Conservation (phyloP, 2,113 vertebrate genomes). For the Psittacara wagleri region DNA sequence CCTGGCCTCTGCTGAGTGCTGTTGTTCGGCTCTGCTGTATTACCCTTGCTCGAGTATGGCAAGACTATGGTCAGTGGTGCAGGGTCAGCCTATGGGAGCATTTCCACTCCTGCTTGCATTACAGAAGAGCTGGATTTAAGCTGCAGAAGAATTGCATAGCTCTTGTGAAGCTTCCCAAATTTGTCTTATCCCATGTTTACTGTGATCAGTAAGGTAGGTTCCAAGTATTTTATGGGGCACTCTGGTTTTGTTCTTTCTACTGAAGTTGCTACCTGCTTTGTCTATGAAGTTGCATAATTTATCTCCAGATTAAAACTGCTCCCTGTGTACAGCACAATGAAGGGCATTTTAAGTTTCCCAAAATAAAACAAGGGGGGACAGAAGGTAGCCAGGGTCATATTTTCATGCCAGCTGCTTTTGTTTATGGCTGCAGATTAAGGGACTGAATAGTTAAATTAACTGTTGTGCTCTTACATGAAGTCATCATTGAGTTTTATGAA, state of each 20-base stretch:
- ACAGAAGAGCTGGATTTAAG: not conserved
- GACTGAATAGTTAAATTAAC: not conserved
- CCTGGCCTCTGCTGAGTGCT: not conserved
- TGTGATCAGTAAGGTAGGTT: not conserved
- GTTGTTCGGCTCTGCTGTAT: fast-evolving
- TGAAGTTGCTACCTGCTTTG: not conserved
- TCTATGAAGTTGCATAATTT: not conserved
- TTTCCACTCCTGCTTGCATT: not conserved
- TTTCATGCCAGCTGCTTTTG: not conserved
- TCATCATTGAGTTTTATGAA: not conserved
- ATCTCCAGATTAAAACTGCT: not conserved
- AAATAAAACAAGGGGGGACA: not conserved
- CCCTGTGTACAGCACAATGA: not conserved
- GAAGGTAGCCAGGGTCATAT: not conserved
- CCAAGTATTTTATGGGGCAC: not conserved
- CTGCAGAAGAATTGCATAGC: not conserved
- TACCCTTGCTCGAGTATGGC: not conserved
- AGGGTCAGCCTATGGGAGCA: not conserved
- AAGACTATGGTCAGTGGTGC: fast-evolving
- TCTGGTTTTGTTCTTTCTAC: not conserved
- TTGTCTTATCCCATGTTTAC: not conserved
- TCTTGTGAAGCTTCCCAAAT: not conserved
- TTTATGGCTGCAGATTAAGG: not conserved
- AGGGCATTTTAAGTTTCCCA: not conserved
- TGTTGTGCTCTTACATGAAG: not conserved